phyloP scores from a whole-genome alignment of 2,888 invertebrate genomes.

The Bellardia pandia region DNA sequence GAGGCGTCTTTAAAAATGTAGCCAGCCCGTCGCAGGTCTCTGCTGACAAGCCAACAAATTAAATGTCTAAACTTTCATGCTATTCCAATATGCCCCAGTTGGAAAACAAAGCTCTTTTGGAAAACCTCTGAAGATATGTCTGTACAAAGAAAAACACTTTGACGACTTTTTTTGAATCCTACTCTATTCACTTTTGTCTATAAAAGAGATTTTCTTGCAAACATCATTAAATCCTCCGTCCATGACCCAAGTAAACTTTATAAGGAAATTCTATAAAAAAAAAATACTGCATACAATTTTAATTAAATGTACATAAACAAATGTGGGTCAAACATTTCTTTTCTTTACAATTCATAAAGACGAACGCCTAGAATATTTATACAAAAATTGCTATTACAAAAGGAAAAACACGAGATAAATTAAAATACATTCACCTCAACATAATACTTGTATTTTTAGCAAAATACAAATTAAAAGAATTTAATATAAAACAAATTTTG shows the following conservation, averaged over 20 bases:
- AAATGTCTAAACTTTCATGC: too few relatives aligned
- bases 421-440: constrained; percentile 13
- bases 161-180: too few relatives aligned
- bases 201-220: not conserved
- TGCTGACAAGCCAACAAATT: too few relatives aligned
- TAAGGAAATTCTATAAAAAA: constrained; percentile 15
- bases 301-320: constrained; percentile 22
- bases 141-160: too few relatives aligned
- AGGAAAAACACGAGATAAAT: not conserved
- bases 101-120: too few relatives aligned
- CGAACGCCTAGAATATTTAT: not conserved
- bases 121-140: too few relatives aligned
- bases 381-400: not conserved
- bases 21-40: too few relatives aligned
- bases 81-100: too few relatives aligned
- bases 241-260: not conserved
- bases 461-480: constrained; percentile 1
- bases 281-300: not conserved
- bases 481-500: not conserved
- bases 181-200: too few relatives aligned
- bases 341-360: constrained; percentile 30
- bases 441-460: not conserved
- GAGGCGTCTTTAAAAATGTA: too few relatives aligned
- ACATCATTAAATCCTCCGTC: not conserved
- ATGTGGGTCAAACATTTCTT: constrained; percentile 53